Evolutionary conservation across 2,797 vertebrate species (phyloP), one percentile per base, ranked within the genome.

Genomic region (Molossus alvarezi): DNA sequence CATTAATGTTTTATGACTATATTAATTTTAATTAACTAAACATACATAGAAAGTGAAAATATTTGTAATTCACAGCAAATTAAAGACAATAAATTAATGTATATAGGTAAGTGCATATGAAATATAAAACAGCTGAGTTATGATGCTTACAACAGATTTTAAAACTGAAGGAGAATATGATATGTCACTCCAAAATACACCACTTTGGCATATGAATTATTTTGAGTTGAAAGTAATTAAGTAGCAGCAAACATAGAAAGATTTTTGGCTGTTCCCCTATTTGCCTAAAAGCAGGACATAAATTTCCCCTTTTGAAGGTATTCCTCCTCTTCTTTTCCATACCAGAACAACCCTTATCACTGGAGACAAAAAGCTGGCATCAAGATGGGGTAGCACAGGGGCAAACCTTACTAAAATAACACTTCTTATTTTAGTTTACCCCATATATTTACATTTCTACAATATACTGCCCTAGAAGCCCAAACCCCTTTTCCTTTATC

Each of bases 1-100:
- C 14, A 80, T 20, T 77, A 84, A 71, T 55, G 64, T 62, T 58
- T 15, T 55, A 65, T 45, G 12, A 55, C 65, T 20, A 73, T 80
- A 41, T 65, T 41, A 80, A 73, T 86, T 93, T 92, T 51, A 93
- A 73, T 90, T 41, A 92, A 69, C n/a, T 76, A 55, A 76, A 76
- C 73, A 76, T 83, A 55, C 5, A 83, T 48, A 84, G 72, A 77
- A 92, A 89, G 62, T 64, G 72, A 57, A 53, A 62, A 45, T 72
- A 51, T 64, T 64, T 89, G 18, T 72, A 88, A 55, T 83, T 89
- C 71, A 72, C 13, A 27, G 27, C 17, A 92, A 51, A 64, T 81
- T 90, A 64, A 41, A 81, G 58, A 88, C 18, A 81, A 82, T 83
- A 88, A 58, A 58, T 77, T 37, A 64, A 65, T 79, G 20, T 72